Evolutionary conservation across 2,797 vertebrate genomes (phyloP), one percentile per base, ranked within the genome.

Genomic region (Novumbra hubbsi): DNA sequence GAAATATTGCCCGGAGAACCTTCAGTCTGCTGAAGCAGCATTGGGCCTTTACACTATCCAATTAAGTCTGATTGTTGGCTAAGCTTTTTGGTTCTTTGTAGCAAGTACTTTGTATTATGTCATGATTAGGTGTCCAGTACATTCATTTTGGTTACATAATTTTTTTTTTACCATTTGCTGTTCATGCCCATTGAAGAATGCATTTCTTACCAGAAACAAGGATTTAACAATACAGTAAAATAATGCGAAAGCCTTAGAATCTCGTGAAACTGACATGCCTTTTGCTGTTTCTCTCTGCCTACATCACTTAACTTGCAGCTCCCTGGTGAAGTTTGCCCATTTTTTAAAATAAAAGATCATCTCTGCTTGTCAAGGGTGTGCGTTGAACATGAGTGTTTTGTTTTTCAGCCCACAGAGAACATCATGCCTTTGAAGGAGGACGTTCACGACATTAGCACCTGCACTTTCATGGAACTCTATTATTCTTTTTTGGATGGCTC

Each of bases 391-490:
- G 69, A 72, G 62, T 85, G 80, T 81, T 70, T 84, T 72, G 57
- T 85, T 64, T 89, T 88, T 63, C 92, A 98, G 96, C 96, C 86
- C 96, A 98, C 89, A 95, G 94, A 93, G 95, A 98, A 41, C 96
- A 97, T 91, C 95, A 93, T 76, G 96, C 96, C 88, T 97, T 98
- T 92, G 96, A 98, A 94, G 95, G 96, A 88, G 94, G 93, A 84
- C 90, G 87, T 83, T 94, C 93, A 88, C 95, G 94, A 86, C 93
- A 92, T 88, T 95, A 94, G 93, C 89, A 78, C 73, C 78, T 76
- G 76, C 80, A 84, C 86, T 69, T 80, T 57, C 48, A 48, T 34
- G 34, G 82, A 86, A 82, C 85, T 88, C 73, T 86, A 73, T 78
- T 60, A 73, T 78, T 30, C n/a, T n/a, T 38, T 81, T 83, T 83